Conservation (phyloP, 2,113 vertebrate species). For the Calidris pygmaea region DNA sequence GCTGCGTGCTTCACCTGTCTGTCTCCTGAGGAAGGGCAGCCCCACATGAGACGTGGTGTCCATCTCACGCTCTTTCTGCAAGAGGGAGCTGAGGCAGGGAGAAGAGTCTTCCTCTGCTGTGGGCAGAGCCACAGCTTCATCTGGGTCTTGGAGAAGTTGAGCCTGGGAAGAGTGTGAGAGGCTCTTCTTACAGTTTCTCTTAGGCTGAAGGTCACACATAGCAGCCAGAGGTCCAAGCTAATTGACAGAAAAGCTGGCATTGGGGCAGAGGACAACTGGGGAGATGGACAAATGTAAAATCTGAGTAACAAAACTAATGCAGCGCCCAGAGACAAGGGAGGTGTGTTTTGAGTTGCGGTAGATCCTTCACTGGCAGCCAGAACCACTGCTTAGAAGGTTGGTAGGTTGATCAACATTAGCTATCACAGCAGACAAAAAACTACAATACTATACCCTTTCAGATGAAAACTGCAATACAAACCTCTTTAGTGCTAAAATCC, state of each 20-base stretch:
- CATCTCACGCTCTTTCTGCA: not conserved
- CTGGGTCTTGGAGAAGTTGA: not conserved
- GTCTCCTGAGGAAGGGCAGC: not conserved
- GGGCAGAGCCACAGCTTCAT: not conserved
- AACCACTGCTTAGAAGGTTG: not conserved
- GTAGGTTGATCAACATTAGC: not conserved
- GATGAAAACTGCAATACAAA: not conserved
- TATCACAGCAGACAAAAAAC: not conserved
- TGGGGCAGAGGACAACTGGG: not conserved
- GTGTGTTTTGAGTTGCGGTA: not conserved
- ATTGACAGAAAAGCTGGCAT: not conserved
- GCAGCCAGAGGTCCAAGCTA: not conserved
- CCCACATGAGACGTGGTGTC: not conserved
- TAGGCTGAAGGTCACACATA: not conserved
- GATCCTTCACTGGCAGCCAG: not conserved
- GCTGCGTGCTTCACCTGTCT: not conserved
- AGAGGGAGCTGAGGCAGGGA: not conserved
- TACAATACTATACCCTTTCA: not conserved
- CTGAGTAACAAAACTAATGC: not conserved
- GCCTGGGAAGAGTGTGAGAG: not conserved
- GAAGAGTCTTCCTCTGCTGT: fast-evolving
- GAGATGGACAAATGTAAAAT: not conserved
- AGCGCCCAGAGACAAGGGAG: not conserved
- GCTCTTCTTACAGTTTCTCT: not conserved
- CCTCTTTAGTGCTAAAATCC: not conserved